These are phyloP conservation scores for Octodon degus DNA, from an alignment of 2,113 vertebrate genomes.

Conservation along the genomic window DNA sequence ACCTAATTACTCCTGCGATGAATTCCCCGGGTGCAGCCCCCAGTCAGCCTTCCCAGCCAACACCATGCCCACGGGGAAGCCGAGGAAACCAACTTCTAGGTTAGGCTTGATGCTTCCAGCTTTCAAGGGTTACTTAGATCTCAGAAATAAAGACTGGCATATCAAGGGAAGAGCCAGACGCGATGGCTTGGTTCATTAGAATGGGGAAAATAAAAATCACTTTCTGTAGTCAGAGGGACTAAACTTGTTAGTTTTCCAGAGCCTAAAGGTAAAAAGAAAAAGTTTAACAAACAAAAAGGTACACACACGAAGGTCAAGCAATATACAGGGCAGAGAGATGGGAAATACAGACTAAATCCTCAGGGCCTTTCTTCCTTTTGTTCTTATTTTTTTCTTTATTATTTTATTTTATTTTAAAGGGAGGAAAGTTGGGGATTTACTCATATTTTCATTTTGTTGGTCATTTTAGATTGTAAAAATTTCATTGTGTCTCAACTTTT, in stretches of 20 bases:
- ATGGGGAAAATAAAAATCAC: conserved; percentile 75
- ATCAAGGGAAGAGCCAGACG: conserved; percentile 77
- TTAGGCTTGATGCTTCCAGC: conserved; percentile 48
- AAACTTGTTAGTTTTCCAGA: conserved; percentile 29
- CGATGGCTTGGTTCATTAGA: conserved; percentile 67
- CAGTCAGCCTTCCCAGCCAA: not conserved
- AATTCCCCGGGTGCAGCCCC: not conserved
- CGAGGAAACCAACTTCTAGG: not conserved
- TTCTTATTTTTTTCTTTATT: not conserved
- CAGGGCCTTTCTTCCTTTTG: not conserved
- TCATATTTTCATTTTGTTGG: not conserved
- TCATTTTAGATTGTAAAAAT: not conserved
- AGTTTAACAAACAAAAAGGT: conserved; percentile 11
- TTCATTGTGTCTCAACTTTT: not conserved
- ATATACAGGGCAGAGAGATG: not conserved
- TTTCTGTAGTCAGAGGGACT: conserved; percentile 47
- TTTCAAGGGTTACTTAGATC: conserved; percentile 71
- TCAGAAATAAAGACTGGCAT: conserved; percentile 76
- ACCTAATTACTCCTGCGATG: conserved; percentile 50
- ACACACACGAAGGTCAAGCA: not conserved
- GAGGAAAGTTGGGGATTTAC: not conserved
- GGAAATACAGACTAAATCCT: not conserved
- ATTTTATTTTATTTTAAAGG: not conserved
- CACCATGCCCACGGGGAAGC: not conserved
- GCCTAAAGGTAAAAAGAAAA: conserved; percentile 20